phyloP scores from a whole-genome alignment of 2,888 invertebrate species.

The Apotomis capreana region DNA sequence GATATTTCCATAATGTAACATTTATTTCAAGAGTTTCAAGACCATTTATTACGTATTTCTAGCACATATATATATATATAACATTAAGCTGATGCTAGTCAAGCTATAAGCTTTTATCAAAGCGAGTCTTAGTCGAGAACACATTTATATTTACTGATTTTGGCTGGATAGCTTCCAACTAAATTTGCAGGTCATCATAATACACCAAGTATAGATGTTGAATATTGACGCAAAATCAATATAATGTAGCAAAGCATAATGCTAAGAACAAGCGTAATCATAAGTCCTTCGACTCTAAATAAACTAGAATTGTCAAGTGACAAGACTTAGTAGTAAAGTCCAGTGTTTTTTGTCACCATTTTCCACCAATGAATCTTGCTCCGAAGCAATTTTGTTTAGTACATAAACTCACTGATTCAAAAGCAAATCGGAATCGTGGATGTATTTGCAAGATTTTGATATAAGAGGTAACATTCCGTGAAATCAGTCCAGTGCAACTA shows the following conservation, averaged over 20 bases:
- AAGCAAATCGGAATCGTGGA: no score
- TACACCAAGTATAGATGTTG: not conserved
- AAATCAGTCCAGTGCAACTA: no score
- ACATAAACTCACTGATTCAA: no score
- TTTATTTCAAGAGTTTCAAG: conserved; percentile 34
- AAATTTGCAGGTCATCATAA: not conserved
- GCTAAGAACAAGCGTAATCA: conserved; percentile 3
- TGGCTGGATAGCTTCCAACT: conserved; percentile 13
- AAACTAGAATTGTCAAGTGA: not conserved
- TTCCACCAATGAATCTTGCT: no score
- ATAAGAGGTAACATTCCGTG: no score
- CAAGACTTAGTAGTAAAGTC: no score
- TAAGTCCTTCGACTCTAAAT: not conserved
- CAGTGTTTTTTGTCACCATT: not conserved
- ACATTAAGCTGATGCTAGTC: conserved; percentile 20
- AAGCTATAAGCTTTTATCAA: conserved; percentile 10
- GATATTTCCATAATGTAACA: conserved; percentile 14
- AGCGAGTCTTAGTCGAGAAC: conserved; percentile 31
- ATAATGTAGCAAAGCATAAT: conserved; percentile 21
- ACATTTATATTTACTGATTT: conserved; percentile 33
- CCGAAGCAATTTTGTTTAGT: no score
- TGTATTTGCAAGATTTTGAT: no score
- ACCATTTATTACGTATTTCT: conserved; percentile 41
- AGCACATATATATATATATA: conserved; percentile 24
- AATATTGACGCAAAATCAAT: conserved; percentile 12